Conservation (phyloP, 1,140 invertebrate species). For the Aphis craccivora region DNA sequence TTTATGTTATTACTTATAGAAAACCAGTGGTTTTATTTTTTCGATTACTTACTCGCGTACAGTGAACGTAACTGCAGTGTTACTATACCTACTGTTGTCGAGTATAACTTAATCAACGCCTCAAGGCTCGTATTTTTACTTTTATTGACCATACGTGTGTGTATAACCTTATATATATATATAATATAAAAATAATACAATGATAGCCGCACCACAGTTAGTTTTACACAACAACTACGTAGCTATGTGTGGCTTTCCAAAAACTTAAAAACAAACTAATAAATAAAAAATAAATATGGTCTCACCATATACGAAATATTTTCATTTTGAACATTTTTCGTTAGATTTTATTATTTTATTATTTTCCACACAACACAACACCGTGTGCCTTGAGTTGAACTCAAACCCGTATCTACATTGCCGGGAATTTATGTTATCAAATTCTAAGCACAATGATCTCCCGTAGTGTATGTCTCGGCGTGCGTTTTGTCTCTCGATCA, state of each 20-base stretch:
- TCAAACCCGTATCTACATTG: not conserved
- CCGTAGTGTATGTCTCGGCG: not conserved
- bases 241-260: not conserved
- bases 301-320: not conserved
- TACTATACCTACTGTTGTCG: not conserved
- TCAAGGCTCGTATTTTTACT: conserved; percentile 26
- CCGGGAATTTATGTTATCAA: not conserved
- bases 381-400: not conserved
- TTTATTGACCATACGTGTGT: not conserved
- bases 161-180: not conserved
- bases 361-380: not conserved
- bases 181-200: not conserved
- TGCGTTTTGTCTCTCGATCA: not conserved
- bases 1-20: not conserved
- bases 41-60: not conserved
- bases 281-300: not conserved
- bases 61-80: not conserved
- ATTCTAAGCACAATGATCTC: not conserved
- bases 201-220: not conserved
- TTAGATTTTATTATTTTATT: not conserved
- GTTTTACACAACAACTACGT: not conserved
- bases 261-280: not conserved
- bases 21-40: conserved; percentile 23
- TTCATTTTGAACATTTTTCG: not conserved
- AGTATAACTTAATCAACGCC: conserved; percentile 24